Evolutionary conservation across 1,140 invertebrate species (phyloP), one percentile per base, ranked within the genome.

Genomic region (Zaprionus capensis): DNA sequence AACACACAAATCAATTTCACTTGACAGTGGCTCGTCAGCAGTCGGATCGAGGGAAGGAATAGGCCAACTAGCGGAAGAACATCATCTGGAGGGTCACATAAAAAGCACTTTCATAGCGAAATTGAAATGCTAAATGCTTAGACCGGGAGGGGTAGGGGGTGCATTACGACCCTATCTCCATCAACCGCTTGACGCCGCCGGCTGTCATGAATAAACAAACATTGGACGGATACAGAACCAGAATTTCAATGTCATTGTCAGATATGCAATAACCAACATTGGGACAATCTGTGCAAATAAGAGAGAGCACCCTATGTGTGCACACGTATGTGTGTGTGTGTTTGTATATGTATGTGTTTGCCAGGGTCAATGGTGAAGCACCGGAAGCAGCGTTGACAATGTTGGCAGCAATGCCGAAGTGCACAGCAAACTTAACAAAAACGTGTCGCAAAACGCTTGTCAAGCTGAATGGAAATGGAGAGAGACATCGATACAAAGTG

Each of bases 181-280:
- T 34, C 67, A 79, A 73, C 38, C 53, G 51, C 14, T 66, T 62
- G 20, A 26, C 20, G 63, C 66, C 55, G 28, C 12, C 20, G 55
- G 63, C 57, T 11, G 31, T 76, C 82, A 82, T 86, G 76, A 81
- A 86, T 81, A 81, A 78, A 44, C 65, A 79, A 83, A 75, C 67
- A 46, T 53, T 75, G 53, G 24, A 66, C 46, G 46, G 46, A 36
- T 67, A 36, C 56, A 46, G 55, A 67, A 64, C 55, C 55, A 73
- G 71, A 75, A 70, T 80, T 78, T 80, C 78, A 80, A 64, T 84
- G 74, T 82, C 81, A 78, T 74, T 82, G 78, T 82, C 64, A 75
- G 79, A 69, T 65, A 75, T 76, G 58, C 67, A 57, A 41, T n/a
- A 61, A 69, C 56, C 66, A 57, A 58, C 72, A 58, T 44, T 44